Percentiles rank a stretch among this genome's conserved stretches.
These are phyloP conservation scores for Epinephelus coioides DNA, from an alignment of 2,797 vertebrate species.

Conservation along the genomic window DNA sequence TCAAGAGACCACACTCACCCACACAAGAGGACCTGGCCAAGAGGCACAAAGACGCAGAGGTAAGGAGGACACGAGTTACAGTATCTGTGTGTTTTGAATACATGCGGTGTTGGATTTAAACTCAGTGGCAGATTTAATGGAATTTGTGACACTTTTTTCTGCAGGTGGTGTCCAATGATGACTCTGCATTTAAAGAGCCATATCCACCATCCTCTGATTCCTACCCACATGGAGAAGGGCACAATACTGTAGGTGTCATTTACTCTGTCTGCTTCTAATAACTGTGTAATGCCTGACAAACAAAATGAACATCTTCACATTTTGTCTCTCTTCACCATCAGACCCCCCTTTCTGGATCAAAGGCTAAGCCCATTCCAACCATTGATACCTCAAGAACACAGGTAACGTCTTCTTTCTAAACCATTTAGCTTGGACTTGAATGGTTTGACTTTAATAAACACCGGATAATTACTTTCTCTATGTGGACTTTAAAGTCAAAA, in stretches of 20 bases:
- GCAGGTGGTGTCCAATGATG: slow-evolving; percentile 75
- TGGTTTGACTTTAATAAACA: neutral
- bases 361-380: slow-evolving; percentile 91
- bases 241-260: slow-evolving; percentile 67
- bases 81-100: neutral
- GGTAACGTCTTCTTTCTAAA: slow-evolving; percentile 79
- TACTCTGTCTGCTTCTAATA: neutral
- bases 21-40: slow-evolving; percentile 82
- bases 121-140: neutral
- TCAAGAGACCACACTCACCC: slow-evolving; percentile 85
- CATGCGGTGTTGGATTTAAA: neutral
- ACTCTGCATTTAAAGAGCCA: slow-evolving; percentile 87
- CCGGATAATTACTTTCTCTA: no score
- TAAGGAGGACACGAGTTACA: slow-evolving; percentile 6
- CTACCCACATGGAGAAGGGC: slow-evolving; percentile 72
- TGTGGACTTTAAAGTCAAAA: no score
- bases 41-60: slow-evolving; percentile 82
- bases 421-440: neutral
- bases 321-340: slow-evolving; percentile 62
- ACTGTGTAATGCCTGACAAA: neutral
- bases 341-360: slow-evolving; percentile 82
- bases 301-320: neutral
- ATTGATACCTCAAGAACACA: slow-evolving; percentile 92
- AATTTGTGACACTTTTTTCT: slow-evolving; percentile 10
- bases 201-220: slow-evolving; percentile 81